These are phyloP conservation scores for Chromis chromis DNA, from an alignment of 2,797 vertebrate species.

Conservation along the genomic window DNA sequence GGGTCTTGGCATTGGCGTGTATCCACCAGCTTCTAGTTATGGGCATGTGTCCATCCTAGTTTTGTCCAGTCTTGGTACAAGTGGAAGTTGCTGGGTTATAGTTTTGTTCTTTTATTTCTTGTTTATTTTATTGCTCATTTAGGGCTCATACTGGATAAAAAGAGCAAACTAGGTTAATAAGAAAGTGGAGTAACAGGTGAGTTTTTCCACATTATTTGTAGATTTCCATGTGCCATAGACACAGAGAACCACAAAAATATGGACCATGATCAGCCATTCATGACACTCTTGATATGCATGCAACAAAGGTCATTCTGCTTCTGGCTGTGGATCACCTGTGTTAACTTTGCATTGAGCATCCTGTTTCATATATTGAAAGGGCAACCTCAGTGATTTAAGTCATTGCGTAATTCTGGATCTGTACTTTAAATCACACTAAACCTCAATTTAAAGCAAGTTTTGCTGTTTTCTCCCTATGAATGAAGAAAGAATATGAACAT, in stretches of 20 bases:
- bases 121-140: background rate
- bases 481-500: conserved; percentile 7
- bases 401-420: background rate
- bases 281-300: background rate
- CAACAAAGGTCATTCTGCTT: conserved; percentile 7
- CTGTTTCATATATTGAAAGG: background rate
- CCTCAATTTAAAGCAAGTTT: background rate
- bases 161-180: too few relatives aligned
- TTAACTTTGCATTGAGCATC: background rate
- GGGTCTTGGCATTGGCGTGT: too few relatives aligned
- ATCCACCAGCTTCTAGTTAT: too few relatives aligned
- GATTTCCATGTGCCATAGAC: too few relatives aligned
- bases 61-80: too few relatives aligned
- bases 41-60: too few relatives aligned
- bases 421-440: background rate
- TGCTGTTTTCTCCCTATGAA: background rate
- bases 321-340: background rate
- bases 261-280: background rate
- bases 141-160: too few relatives aligned
- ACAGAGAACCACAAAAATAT: background rate
- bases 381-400: background rate
- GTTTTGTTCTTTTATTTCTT: conserved; percentile 6
- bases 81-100: too few relatives aligned
- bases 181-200: background rate
- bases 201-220: background rate